Evolutionary conservation across 2,113 vertebrate genomes (phyloP).

Genomic region (Spea multiplicata): DNA sequence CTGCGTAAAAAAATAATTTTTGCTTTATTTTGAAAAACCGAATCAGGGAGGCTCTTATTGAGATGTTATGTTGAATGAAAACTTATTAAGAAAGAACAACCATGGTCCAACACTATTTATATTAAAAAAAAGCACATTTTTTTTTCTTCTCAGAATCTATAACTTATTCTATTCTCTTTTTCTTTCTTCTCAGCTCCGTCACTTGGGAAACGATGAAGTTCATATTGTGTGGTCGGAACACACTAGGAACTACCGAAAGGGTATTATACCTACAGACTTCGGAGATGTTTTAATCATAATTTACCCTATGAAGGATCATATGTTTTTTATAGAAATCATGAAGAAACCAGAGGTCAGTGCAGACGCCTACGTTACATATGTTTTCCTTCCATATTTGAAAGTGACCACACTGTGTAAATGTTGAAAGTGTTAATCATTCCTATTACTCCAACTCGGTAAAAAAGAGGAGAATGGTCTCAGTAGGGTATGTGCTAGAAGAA

Average conservation of each 20-base stretch:
- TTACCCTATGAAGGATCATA: slow-evolving; percentile 97
- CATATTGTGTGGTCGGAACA: slow-evolving; percentile 99
- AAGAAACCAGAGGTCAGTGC: slow-evolving; percentile 91
- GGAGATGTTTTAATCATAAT: slow-evolving; percentile 96
- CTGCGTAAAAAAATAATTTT: too few species aligned
- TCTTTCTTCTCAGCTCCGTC: slow-evolving; percentile 86
- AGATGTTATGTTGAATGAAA: too few species aligned
- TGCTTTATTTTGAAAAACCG: too few species aligned
- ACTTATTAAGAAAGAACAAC: too few species aligned
- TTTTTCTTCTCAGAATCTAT: neutral
- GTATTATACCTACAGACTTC: slow-evolving; percentile 96
- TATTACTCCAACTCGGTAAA: too few species aligned
- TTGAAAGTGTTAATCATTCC: too few species aligned
- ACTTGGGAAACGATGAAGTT: slow-evolving; percentile 98
- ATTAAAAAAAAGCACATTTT: neutral
- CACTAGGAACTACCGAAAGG: slow-evolving; percentile 90
- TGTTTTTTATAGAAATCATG: slow-evolving; percentile 93
- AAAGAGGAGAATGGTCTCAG: too few species aligned
- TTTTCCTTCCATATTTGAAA: too few species aligned
- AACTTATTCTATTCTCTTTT: neutral
- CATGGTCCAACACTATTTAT: too few species aligned
- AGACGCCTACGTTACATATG: neutral
- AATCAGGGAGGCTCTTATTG: too few species aligned
- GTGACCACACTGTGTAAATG: too few species aligned
- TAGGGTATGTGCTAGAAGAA: too few species aligned